Evolutionary conservation across 2,888 invertebrate species (phyloP).

Genomic region (Pseudococcus longispinus): DNA sequence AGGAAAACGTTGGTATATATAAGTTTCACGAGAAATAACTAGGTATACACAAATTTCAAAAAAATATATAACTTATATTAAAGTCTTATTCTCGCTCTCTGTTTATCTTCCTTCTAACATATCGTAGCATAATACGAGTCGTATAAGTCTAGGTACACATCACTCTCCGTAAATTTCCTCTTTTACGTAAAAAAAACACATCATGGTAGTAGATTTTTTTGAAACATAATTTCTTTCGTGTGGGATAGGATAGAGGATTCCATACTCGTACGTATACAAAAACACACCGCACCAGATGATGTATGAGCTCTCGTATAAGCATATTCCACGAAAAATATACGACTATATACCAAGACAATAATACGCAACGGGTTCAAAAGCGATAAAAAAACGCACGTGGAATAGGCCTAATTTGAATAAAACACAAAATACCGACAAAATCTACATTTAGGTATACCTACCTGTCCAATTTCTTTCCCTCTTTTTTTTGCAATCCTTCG

Average conservation of each 20-base stretch:
- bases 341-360: neutral
- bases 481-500: too few species aligned
- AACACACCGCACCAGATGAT: neutral
- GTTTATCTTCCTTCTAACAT: neutral
- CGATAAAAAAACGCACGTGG: neutral
- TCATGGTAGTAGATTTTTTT: neutral
- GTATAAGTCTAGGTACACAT: neutral
- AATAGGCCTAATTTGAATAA: neutral
- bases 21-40: neutral
- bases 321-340: neutral
- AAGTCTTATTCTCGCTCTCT: neutral
- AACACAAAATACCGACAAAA: neutral
- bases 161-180: neutral
- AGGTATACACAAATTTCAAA: constrained; percentile 9
- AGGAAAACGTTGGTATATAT: constrained; percentile 16
- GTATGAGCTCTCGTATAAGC: neutral
- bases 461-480: neutral
- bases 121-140: neutral
- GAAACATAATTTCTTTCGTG: neutral
- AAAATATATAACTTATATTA: neutral
- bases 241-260: neutral
- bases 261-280: neutral
- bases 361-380: neutral
- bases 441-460: too few species aligned
- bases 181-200: neutral